phyloP scores from a whole-genome alignment of 1,140 invertebrate genomes.

The Drosophila equinoxialis region DNA sequence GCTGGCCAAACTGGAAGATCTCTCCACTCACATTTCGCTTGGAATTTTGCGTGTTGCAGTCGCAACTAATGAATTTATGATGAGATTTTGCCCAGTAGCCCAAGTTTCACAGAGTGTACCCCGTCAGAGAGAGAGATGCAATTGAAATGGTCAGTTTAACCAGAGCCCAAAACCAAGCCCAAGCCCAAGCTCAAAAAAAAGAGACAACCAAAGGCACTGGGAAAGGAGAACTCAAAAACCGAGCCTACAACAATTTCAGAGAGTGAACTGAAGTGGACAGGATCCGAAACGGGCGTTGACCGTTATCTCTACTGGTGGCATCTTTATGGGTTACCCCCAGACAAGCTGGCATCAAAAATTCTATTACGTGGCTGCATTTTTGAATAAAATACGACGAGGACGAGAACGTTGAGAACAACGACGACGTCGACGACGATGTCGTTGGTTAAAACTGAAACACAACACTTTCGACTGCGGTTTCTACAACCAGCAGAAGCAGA shows the following conservation, averaged over 20 bases:
- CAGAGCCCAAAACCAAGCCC: slow-evolving; percentile 33
- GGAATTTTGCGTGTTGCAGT: slow-evolving; percentile 67
- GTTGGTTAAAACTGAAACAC: slow-evolving; percentile 71
- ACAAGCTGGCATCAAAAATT: slow-evolving; percentile 81
- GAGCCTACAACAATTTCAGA: slow-evolving; percentile 3
- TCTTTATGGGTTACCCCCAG: slow-evolving; percentile 70
- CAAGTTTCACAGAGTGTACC: slow-evolving; percentile 27
- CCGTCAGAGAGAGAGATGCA: slow-evolving; percentile 23
- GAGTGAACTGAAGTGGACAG: slow-evolving; percentile 30
- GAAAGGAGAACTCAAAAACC: slow-evolving; percentile 6
- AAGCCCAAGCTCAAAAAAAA: not conserved
- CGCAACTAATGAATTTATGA: slow-evolving; percentile 80
- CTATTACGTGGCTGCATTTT: slow-evolving; percentile 79
- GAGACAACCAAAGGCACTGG: slow-evolving; percentile 25
- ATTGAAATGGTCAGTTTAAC: slow-evolving; percentile 59
- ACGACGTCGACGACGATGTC: slow-evolving; percentile 23
- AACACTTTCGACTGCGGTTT: slow-evolving; percentile 75
- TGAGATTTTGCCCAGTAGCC: slow-evolving; percentile 78
- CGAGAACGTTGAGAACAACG: slow-evolving; percentile 26
- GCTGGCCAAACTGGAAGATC: slow-evolving; percentile 43
- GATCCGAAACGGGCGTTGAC: slow-evolving; percentile 62
- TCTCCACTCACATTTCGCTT: slow-evolving; percentile 8
- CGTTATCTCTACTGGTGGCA: slow-evolving; percentile 73
- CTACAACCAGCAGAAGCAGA: slow-evolving; percentile 32
- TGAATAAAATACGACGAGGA: slow-evolving; percentile 74